These are phyloP conservation scores for Drosophila anceps DNA, from an alignment of 2,888 invertebrate genomes.

Conservation along the genomic window DNA sequence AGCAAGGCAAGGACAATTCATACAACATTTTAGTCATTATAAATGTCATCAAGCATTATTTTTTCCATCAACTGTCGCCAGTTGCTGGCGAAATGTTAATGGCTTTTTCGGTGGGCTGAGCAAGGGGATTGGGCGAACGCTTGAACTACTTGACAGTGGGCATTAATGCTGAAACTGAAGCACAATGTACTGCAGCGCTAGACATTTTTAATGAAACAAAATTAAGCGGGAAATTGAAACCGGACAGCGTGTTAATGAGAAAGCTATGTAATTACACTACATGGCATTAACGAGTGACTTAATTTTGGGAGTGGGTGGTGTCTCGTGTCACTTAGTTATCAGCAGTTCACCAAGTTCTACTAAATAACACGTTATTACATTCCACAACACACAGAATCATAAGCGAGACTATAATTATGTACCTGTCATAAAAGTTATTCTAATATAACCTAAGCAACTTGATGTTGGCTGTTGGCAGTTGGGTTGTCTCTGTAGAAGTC, in stretches of 20 bases:
- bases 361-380: conserved; percentile 54
- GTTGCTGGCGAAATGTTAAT: conserved; percentile 63
- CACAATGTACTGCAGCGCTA: conserved; percentile 38
- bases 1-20: conserved; percentile 31
- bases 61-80: conserved; percentile 70
- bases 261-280: conserved; percentile 58
- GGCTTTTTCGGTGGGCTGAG: conserved; percentile 26
- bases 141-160: conserved; percentile 51
- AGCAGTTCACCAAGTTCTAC: conserved; percentile 40
- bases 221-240: conserved; percentile 79
- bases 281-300: conserved; percentile 56
- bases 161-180: conserved; percentile 50
- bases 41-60: conserved; percentile 76
- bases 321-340: conserved; percentile 43
- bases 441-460: background rate
- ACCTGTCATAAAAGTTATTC: background rate
- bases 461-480: background rate
- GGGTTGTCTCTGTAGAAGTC: background rate
- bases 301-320: conserved; percentile 33
- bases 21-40: conserved; percentile 72
- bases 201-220: conserved; percentile 71
- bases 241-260: conserved; percentile 75
- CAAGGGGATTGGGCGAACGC: background rate
- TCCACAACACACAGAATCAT: conserved; percentile 41
- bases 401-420: conserved; percentile 30